Evolutionary conservation across 1,140 invertebrate genomes (phyloP), one percentile per base, ranked within the genome.

Genomic region (Papilio helenus): DNA sequence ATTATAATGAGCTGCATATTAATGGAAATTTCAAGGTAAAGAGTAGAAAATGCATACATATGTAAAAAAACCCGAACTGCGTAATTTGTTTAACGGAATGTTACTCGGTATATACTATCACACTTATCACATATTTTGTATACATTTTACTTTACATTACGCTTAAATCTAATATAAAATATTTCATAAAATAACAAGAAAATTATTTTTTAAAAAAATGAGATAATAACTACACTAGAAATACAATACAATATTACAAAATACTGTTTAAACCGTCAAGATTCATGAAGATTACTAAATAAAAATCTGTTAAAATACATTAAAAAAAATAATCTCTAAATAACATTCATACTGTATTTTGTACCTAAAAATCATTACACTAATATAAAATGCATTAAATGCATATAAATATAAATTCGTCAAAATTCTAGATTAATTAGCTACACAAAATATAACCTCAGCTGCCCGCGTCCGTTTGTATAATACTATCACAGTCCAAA

Each of bases 401-500:
- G 61, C 61, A 65, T 7, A 23, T 61, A 61, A 61, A 61, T 65
- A 65, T 26, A 65, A 65, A 65, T 65, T 65, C 61, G 26, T 65
- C 61, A 34, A 65, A 29, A 65, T 4, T 26, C 3, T 73, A 46
- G 0, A 51, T 46, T 49, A 23, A 26, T 26, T 49, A 49, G 20
- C 42, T 74, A 74, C 5, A 18, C 20, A 51, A 16, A 74, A 23
- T 16, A 18, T n/a, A 8, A 26, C 16, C 51, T 77, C 58, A 42
- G 3, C 26, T 77, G 14, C 91, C 90, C 1, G 81, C 86, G 26
- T 91, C 86, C 79, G 81, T 89, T 18, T 85, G 86, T 7, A 93
- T 74, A 4, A 82, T 61, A 58, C 80, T 89, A 20, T 90, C 86
- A 79, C 87, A 92, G 39, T 91, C 89, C 68, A 94, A 86, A 83